phyloP scores from a whole-genome alignment of 37 sponge, comb jelly and placozoan genomes.

The Crambe crambe region DNA sequence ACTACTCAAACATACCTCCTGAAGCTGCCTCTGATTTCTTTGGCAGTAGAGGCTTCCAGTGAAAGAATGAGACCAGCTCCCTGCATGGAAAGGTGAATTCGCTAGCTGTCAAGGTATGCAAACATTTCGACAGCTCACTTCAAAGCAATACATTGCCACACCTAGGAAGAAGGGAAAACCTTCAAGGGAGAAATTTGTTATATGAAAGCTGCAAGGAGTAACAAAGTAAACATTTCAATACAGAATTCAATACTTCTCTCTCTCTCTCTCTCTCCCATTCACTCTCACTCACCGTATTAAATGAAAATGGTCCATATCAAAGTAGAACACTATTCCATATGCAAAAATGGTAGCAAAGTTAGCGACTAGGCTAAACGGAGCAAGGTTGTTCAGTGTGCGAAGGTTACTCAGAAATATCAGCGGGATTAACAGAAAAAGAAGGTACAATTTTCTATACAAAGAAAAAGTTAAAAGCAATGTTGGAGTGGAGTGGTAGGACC shows the following conservation, averaged over 20 bases:
- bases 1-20: conserved; percentile 63
- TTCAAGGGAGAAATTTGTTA: conserved; percentile 43
- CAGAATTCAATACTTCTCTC: no score
- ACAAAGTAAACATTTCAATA: no score
- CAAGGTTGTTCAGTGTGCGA: conserved; percentile 43
- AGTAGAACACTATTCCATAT: conserved; percentile 87
- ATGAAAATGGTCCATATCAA: conserved; percentile 88
- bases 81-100: no score
- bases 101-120: no score
- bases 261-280: no score
- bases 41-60: conserved; percentile 74
- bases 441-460: conserved; percentile 15
- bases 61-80: conserved; percentile 96
- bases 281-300: conserved; percentile 79
- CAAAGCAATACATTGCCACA: conserved; percentile 91
- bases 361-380: conserved; percentile 82
- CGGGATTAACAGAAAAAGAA: conserved; percentile 39
- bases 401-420: conserved; percentile 58
- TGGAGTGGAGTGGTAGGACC: neutral
- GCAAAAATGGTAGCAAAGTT: conserved; percentile 93
- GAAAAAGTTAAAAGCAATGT: neutral
- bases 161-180: conserved; percentile 92
- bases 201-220: conserved; percentile 36
- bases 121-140: conserved; percentile 48
- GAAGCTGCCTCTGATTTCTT: conserved; percentile 60